These are phyloP conservation scores for Luffia ferchaultella DNA, from an alignment of 2,888 invertebrate genomes.

Conservation along the genomic window DNA sequence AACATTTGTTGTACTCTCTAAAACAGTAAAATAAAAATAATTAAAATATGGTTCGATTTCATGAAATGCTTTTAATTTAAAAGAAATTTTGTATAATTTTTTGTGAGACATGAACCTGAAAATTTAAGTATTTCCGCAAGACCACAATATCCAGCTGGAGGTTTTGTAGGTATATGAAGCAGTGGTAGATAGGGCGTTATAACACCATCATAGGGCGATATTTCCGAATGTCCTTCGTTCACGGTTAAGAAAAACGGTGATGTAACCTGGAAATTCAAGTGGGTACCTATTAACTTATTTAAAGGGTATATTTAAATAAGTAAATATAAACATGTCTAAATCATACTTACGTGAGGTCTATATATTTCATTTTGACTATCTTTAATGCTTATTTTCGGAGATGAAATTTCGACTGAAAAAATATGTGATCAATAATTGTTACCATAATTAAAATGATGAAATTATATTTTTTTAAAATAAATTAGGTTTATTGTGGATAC, in stretches of 20 bases:
- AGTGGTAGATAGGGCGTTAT: constrained; percentile 58
- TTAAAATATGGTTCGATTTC: background rate
- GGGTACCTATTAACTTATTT: too few relatives aligned
- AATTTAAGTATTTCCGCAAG: constrained; percentile 60
- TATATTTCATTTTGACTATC: constrained; percentile 67
- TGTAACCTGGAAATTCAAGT: constrained; percentile 69
- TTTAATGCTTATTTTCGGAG: constrained; percentile 69
- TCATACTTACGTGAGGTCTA: constrained; percentile 68
- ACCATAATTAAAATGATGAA: too few relatives aligned
- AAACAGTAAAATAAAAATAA: constrained; percentile 1
- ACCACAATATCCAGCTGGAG: constrained; percentile 59
- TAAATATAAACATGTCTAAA: too few relatives aligned
- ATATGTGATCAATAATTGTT: constrained; percentile 4
- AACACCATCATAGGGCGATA: constrained; percentile 66
- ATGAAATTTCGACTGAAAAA: constrained; percentile 71
- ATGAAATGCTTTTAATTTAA: too few relatives aligned
- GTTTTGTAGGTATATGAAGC: constrained; percentile 72
- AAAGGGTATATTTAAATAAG: too few relatives aligned
- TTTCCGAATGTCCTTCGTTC: constrained; percentile 71
- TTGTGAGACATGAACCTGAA: constrained; percentile 25
- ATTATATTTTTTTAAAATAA: too few relatives aligned
- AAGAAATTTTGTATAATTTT: background rate
- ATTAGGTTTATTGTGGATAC: too few relatives aligned
- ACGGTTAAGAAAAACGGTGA: constrained; percentile 71
- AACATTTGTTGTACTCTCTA: constrained; percentile 25